Conservation (phyloP, 2,113 vertebrate genomes). For the Struthio camelus region DNA sequence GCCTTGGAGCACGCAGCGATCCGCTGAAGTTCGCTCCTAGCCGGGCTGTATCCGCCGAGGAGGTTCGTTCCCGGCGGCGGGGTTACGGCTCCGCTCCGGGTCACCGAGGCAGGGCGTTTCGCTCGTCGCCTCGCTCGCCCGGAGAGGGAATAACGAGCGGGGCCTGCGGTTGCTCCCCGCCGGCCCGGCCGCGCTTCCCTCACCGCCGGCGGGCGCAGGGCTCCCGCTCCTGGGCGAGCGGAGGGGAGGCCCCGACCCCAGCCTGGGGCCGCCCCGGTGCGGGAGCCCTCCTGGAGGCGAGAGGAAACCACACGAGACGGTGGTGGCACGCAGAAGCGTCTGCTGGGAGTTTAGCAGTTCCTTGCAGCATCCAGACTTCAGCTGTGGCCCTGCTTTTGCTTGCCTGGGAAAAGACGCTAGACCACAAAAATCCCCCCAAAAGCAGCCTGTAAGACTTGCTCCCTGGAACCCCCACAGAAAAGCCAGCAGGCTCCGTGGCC, state of each 20-base stretch:
- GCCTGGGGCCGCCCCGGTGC: neutral
- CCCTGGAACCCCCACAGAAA: neutral
- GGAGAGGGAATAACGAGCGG: neutral
- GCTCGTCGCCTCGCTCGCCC: neutral
- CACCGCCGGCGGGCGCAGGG: neutral
- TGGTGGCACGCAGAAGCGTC: conserved; percentile 36
- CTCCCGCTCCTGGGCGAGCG: neutral
- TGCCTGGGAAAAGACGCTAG: neutral
- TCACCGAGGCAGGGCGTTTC: neutral
- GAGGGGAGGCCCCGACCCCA: neutral
- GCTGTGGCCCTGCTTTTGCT: neutral
- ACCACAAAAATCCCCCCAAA: neutral
- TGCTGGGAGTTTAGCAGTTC: conserved; percentile 36
- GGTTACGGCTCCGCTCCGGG: neutral
- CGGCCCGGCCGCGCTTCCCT: neutral
- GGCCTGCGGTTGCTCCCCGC: neutral
- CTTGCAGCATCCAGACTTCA: conserved; percentile 37
- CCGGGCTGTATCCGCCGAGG: neutral
- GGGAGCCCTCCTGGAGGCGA: neutral
- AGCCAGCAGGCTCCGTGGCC: neutral
- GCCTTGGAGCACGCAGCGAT: neutral
- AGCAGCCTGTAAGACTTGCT: neutral
- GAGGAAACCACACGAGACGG: neutral
- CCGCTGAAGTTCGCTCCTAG: neutral
- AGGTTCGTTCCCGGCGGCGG: neutral